A percentile compares a stretch with the other conserved stretches of the same genome.
Evolutionary conservation across 2,797 vertebrate species (phyloP).

Genomic region (Harpagifer antarcticus): DNA sequence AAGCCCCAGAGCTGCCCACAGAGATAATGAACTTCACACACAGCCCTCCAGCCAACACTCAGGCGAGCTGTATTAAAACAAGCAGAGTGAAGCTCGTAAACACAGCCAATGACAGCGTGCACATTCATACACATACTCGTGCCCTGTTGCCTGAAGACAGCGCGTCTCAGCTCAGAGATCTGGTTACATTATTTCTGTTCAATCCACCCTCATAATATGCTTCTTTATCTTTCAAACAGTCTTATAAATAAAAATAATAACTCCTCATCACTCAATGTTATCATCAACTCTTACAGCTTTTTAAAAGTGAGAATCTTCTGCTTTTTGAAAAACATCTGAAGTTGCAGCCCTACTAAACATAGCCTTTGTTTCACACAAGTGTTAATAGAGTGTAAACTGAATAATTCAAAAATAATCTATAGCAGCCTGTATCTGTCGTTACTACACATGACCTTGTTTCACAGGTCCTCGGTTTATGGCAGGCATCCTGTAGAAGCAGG

Average conservation of each 20-base stretch:
- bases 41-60: constrained; percentile 43
- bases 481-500: constrained; percentile 11
- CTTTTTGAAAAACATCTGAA: background rate
- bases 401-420: constrained; percentile 3
- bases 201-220: background rate
- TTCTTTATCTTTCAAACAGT: constrained; percentile 4
- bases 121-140: background rate
- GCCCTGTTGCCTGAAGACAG: background rate
- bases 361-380: background rate
- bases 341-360: background rate
- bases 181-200: constrained; percentile 24
- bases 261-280: background rate
- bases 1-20: constrained; percentile 43
- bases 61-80: constrained; percentile 22
- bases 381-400: background rate
- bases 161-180: background rate
- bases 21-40: constrained; percentile 55
- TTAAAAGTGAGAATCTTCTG: background rate
- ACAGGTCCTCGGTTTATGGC: constrained; percentile 1
- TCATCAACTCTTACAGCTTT: background rate
- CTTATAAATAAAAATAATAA: background rate
- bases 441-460: constrained; percentile 12
- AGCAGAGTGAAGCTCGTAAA: constrained; percentile 36
- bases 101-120: background rate
- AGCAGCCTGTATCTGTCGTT: constrained; percentile 4